Evolutionary conservation across 1,140 invertebrate species (phyloP), one percentile per base, ranked within the genome.

Genomic region (Ditylenchus dipsaci): DNA sequence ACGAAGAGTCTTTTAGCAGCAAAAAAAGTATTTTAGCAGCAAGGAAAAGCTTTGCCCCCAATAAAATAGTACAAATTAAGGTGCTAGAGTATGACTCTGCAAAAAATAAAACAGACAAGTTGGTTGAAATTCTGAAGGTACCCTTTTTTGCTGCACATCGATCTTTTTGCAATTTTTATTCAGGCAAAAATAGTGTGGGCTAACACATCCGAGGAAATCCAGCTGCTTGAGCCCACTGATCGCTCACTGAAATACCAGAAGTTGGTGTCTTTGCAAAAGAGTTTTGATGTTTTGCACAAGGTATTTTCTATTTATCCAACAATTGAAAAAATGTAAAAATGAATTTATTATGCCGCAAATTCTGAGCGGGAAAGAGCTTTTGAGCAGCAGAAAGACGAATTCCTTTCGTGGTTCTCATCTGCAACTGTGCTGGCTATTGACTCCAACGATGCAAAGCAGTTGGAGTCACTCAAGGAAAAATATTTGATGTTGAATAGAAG

Each of bases 341-440:
- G 19, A 30, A 3, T 70, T 63, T 27, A 70, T 67, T 70, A 70
- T 33, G 64, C 61, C 11, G 29, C 38, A 26, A 69, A 73, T n/a
- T 58, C n/a, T 19, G 45, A 73, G 17, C 74, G 56, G 7, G 68
- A 69, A 27, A 26, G 29, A n/a, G 38, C 9, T 42, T 74, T 74
- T 49, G 72, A 74, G 30, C 72, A 72, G 58, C 59, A 77, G 38
- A 74, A 77, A 56, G 72, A 74, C 9, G 72, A 74, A 49, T 74
- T 74, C 45, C 47, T 74, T 23, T 78, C 75, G 8, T 76, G 75
- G 75, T 76, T 71, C 57, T 71, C 72, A 0, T 45, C 75, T 23
- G 75, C 77, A 1, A 77, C 76, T 47, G 13, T 78, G 30, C 62
- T 79, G 21, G 75, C 75, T 1, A 77, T 76, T 17, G 75, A 80